phyloP scores from a whole-genome alignment of 1,140 invertebrate genomes.

The Drosophila ercepeae region DNA sequence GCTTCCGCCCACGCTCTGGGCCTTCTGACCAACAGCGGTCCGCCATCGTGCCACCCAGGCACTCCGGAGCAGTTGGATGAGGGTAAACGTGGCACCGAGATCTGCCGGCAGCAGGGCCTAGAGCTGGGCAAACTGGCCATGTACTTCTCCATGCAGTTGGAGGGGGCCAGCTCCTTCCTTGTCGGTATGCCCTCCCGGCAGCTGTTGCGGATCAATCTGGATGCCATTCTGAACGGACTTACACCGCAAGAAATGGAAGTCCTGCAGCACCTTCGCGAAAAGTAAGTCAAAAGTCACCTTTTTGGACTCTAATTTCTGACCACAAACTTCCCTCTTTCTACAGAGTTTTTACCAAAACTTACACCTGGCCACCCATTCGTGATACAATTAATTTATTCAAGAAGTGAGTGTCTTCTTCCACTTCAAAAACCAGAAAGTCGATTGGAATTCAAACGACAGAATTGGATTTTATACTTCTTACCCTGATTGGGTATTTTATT shows the following conservation, averaged over 20 bases:
- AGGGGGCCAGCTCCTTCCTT: constrained; percentile 87
- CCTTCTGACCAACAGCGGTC: constrained; percentile 90
- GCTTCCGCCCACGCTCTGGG: constrained; percentile 93
- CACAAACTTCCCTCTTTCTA: constrained; percentile 16
- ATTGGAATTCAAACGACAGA: too few species aligned
- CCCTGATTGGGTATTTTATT: too few species aligned
- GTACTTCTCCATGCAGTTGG: constrained; percentile 86
- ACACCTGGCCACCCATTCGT: constrained; percentile 73
- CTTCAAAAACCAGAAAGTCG: too few species aligned
- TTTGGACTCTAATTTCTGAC: constrained; percentile 8
- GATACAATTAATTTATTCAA: constrained; percentile 49
- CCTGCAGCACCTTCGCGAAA: constrained; percentile 86
- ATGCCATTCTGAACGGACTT: constrained; percentile 86
- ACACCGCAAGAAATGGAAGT: constrained; percentile 86
- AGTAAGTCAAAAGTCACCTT: constrained; percentile 85
- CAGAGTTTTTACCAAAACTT: constrained; percentile 75
- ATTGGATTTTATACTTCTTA: too few species aligned
- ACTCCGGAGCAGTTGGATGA: constrained; percentile 87
- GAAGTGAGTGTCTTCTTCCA: constrained; percentile 4
- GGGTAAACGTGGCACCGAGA: constrained; percentile 86
- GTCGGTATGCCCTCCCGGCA: constrained; percentile 88
- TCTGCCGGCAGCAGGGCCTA: constrained; percentile 88
- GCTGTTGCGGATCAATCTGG: constrained; percentile 87
- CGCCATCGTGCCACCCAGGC: constrained; percentile 93
- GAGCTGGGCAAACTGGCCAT: constrained; percentile 90